phyloP scores from a whole-genome alignment of 2,113 vertebrate species.

The Pao palembangensis region DNA sequence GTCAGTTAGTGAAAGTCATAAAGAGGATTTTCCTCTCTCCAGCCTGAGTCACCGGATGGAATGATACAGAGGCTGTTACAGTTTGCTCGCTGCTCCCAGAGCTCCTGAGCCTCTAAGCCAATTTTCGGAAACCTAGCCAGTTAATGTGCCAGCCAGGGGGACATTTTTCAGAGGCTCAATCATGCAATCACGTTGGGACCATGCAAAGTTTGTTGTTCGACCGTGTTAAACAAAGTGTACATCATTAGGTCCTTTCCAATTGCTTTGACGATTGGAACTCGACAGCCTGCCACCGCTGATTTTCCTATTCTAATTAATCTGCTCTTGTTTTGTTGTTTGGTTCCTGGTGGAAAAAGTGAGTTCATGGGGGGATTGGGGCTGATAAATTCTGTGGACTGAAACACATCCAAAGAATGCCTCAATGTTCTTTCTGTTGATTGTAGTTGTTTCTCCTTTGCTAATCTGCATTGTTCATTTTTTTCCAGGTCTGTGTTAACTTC shows the following conservation, averaged over 20 bases:
- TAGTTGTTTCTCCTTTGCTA: conserved; percentile 14
- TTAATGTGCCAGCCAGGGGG: conserved; percentile 41
- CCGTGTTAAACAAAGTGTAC: conserved; percentile 62
- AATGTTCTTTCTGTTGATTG: conserved; percentile 25
- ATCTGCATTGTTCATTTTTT: conserved; percentile 10
- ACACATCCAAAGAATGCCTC: conserved; percentile 33
- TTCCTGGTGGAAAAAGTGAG: conserved; percentile 64
- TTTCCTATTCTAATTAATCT: conserved; percentile 67
- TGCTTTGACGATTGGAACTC: conserved; percentile 57
- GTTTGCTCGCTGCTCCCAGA: conserved; percentile 33
- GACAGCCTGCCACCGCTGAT: conserved; percentile 59
- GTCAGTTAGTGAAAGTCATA: conserved; percentile 23
- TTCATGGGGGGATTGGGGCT: conserved; percentile 32
- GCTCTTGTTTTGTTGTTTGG: conserved; percentile 64
- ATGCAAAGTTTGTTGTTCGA: conserved; percentile 62
- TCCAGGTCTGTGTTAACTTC: not conserved
- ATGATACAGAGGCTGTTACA: conserved; percentile 11
- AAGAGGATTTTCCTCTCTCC: conserved; percentile 28
- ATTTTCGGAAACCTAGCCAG: conserved; percentile 34
- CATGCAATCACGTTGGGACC: conserved; percentile 51
- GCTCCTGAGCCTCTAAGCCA: conserved; percentile 43
- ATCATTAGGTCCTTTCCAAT: conserved; percentile 61
- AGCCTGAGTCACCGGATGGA: conserved; percentile 2
- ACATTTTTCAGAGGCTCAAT: conserved; percentile 56
- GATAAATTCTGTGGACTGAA: conserved; percentile 43